Conservation (phyloP, 92 coral and sea anemone genomes). For the Siderastrea radians region DNA sequence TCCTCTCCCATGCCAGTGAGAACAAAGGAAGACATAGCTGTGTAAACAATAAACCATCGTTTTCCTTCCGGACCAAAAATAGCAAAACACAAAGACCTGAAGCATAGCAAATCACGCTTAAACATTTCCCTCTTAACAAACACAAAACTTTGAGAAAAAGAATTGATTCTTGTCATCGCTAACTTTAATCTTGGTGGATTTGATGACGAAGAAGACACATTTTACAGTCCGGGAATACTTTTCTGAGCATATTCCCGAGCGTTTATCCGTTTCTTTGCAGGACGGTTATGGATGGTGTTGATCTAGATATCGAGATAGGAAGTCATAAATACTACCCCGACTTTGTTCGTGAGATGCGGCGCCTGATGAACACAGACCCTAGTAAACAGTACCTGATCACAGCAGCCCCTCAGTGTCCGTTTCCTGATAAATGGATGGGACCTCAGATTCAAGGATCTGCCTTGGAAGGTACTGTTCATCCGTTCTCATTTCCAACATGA, state of each 20-base stretch:
- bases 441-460: conserved; percentile 88
- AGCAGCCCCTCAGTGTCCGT: conserved; percentile 92
- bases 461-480: conserved; percentile 55
- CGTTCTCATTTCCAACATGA: not conserved
- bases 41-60: no score
- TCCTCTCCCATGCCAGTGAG: no score
- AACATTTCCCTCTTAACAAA: no score
- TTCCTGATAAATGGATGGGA: conserved; percentile 91
- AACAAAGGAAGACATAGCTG: no score
- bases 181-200: no score
- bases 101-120: no score
- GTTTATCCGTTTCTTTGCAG: conserved; percentile 17
- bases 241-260: not conserved
- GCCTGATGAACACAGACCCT: conserved; percentile 79
- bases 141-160: no score
- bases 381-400: conserved; percentile 81
- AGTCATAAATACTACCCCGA: conserved; percentile 89
- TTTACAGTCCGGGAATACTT: not conserved
- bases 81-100: no score
- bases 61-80: no score
- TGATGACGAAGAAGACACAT: no score
- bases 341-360: conserved; percentile 85
- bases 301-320: conserved; percentile 91
- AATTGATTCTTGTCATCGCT: no score
- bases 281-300: conserved; percentile 90